Conservation (phyloP, 2,113 vertebrate genomes). For the Aldabrachelys gigantea region DNA sequence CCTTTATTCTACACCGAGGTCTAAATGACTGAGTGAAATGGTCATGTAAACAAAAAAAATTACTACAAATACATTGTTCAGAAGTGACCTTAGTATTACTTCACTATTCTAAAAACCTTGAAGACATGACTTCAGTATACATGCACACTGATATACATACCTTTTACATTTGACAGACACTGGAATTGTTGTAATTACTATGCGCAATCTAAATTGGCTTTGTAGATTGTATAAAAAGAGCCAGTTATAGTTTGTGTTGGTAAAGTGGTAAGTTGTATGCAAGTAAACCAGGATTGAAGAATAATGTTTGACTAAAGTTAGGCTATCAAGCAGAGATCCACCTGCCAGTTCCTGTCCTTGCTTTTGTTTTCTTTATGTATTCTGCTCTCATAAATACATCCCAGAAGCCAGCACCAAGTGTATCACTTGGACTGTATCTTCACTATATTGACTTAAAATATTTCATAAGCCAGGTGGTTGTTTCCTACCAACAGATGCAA, state of each 20-base stretch:
- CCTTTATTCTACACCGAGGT: slow-evolving; percentile 78
- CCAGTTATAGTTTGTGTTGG: slow-evolving; percentile 61
- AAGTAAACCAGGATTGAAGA: slow-evolving; percentile 54
- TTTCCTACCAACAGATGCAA: slow-evolving; percentile 80
- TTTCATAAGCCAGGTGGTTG: slow-evolving; percentile 74
- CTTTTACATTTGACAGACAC: slow-evolving; percentile 75
- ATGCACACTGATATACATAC: slow-evolving; percentile 67
- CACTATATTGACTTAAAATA: slow-evolving; percentile 73
- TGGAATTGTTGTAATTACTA: slow-evolving; percentile 78
- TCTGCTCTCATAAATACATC: slow-evolving; percentile 72
- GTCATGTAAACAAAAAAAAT: slow-evolving; percentile 77
- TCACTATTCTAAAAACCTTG: slow-evolving; percentile 76
- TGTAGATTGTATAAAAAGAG: slow-evolving; percentile 60
- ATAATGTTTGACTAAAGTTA: slow-evolving; percentile 62
- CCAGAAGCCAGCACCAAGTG: slow-evolving; percentile 66
- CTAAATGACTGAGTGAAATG: slow-evolving; percentile 73
- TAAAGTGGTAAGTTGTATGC: slow-evolving; percentile 44
- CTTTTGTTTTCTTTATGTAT: slow-evolving; percentile 74
- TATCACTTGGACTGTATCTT: slow-evolving; percentile 75
- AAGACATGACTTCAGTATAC: slow-evolving; percentile 68
- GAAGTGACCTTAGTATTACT: slow-evolving; percentile 89
- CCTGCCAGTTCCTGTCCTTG: slow-evolving; percentile 77
- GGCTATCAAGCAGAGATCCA: slow-evolving; percentile 64
- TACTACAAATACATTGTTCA: slow-evolving; percentile 81
- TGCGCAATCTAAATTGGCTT: slow-evolving; percentile 74